Evolutionary conservation across 2,888 invertebrate species (phyloP).

Genomic region (Yponomeuta plumbellus): DNA sequence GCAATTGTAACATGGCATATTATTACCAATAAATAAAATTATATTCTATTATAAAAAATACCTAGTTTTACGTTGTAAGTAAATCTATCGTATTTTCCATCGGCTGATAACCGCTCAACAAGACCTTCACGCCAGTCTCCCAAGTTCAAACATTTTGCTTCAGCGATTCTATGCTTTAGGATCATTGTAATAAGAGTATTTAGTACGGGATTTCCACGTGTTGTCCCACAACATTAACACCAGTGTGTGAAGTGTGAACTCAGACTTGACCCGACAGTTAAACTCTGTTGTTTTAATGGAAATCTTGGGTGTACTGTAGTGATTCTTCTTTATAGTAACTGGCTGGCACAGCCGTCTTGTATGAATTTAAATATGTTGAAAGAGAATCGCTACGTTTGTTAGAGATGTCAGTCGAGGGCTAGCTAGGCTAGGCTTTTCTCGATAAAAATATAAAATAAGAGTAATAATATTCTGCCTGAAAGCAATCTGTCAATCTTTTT

Average conservation of each 20-base stretch:
- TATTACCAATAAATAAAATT: too few species aligned
- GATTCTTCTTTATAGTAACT: too few species aligned
- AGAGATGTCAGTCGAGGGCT: too few species aligned
- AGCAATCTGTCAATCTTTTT: too few species aligned
- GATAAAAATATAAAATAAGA: too few species aligned
- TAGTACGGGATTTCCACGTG: neutral
- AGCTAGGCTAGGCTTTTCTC: too few species aligned
- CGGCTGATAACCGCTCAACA: neutral
- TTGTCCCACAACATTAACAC: neutral
- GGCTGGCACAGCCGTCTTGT: too few species aligned
- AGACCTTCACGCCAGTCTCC: neutral
- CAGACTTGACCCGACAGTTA: neutral
- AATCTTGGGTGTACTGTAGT: neutral
- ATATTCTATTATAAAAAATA: too few species aligned
- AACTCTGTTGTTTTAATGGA: neutral
- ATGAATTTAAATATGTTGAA: too few species aligned
- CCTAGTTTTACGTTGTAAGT: neutral
- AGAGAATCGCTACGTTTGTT: too few species aligned
- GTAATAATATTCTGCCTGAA: too few species aligned
- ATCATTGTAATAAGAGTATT: neutral
- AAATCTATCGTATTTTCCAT: neutral
- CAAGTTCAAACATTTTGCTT: neutral
- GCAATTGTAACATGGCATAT: too few species aligned
- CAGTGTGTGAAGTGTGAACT: neutral
- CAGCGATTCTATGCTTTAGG: neutral